Evolutionary conservation across 2,797 vertebrate genomes (phyloP).

Genomic region (Limosa lapponica): DNA sequence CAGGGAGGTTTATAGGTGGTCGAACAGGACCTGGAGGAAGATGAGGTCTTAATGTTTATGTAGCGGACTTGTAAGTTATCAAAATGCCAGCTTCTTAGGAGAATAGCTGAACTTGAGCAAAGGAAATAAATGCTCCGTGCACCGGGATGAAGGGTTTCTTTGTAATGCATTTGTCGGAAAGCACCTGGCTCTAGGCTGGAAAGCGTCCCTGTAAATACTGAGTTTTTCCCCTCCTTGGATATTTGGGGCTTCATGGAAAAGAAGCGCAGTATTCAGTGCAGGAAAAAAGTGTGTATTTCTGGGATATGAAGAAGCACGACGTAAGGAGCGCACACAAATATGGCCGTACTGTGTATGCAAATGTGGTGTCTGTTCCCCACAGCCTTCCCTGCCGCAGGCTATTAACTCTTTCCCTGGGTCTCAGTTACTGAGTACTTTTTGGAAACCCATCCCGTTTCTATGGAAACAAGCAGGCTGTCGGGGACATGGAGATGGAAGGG

Average conservation of each 20-base stretch:
- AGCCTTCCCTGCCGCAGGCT: neutral
- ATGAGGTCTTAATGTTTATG: constrained; percentile 5
- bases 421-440: neutral
- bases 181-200: neutral
- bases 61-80: neutral
- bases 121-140: neutral
- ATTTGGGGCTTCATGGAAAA: neutral
- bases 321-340: neutral
- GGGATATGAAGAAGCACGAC: neutral
- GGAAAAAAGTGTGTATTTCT: neutral
- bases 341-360: neutral
- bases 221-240: neutral
- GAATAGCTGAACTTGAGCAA: neutral
- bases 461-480: constrained; percentile 25
- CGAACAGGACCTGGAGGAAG: neutral
- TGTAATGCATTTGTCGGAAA: neutral
- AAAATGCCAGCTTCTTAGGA: neutral
- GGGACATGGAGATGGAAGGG: neutral
- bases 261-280: neutral
- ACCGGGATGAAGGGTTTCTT: neutral
- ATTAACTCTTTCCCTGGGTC: neutral
- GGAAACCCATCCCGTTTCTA: constrained; percentile 9
- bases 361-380: neutral
- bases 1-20: neutral
- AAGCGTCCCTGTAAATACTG: neutral